Conservation (phyloP, 2,888 invertebrate species). For the Arrhopalites spinosus region DNA sequence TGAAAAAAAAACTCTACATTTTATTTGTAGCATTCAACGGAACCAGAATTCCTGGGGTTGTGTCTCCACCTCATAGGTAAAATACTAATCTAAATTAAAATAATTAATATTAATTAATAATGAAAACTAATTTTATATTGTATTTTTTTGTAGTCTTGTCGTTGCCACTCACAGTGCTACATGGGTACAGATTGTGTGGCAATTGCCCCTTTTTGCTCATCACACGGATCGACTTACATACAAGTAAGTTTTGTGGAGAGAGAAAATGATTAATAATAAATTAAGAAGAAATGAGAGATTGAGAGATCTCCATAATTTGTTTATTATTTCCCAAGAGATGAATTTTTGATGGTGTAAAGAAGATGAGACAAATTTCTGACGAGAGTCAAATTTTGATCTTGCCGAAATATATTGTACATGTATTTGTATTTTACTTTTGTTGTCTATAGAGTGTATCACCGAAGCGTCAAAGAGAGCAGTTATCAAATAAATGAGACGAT, state of each 20-base stretch:
- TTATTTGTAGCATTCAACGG: slow-evolving; percentile 57
- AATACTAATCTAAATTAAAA: too few species aligned
- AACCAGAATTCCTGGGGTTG: slow-evolving; percentile 68
- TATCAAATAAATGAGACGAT: slow-evolving; percentile 68
- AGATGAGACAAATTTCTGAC: too few species aligned
- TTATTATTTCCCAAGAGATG: too few species aligned
- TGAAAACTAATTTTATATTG: too few species aligned
- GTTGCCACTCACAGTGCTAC: slow-evolving; percentile 80
- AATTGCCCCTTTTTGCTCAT: slow-evolving; percentile 81
- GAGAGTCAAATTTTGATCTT: too few species aligned
- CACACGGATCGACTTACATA: slow-evolving; percentile 78
- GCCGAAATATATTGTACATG: too few species aligned
- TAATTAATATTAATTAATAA: too few species aligned
- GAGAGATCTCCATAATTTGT: too few species aligned
- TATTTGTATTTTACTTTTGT: neutral
- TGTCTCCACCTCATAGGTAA: slow-evolving; percentile 75
- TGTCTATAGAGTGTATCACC: slow-evolving; percentile 69
- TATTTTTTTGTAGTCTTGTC: slow-evolving; percentile 64
- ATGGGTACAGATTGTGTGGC: slow-evolving; percentile 81
- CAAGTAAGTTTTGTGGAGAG: slow-evolving; percentile 66
- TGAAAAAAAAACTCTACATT: too few species aligned
- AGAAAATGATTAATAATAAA: neutral
- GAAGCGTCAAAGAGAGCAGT: slow-evolving; percentile 68
- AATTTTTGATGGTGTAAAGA: too few species aligned
- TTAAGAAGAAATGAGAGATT: neutral